Conservation (phyloP, 2,888 invertebrate species). For the Ophion ventricosus region DNA sequence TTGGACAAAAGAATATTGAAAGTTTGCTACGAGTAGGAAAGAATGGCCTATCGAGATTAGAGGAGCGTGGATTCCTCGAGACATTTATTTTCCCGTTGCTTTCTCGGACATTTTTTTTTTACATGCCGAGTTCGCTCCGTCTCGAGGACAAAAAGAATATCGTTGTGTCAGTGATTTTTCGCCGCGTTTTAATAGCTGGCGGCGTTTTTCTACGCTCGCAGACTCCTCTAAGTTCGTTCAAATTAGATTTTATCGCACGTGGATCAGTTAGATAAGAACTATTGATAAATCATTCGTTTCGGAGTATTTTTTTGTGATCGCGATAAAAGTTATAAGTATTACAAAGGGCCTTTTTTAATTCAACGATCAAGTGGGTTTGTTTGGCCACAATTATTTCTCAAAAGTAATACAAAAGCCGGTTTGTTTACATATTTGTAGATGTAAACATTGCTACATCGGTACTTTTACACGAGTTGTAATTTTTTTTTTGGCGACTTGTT, state of each 20-base stretch:
- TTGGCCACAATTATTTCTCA: neutral
- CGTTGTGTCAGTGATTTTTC: neutral
- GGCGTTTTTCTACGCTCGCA: neutral
- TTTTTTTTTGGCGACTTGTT: neutral
- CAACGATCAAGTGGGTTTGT: neutral
- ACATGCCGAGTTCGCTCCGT: slow-evolving; percentile 33
- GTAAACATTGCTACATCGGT: no score
- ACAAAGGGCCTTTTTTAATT: neutral
- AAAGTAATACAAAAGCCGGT: no score
- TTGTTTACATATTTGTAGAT: no score
- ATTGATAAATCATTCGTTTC: neutral
- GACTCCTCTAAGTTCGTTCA: neutral
- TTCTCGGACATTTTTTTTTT: slow-evolving; percentile 2
- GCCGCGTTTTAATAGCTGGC: neutral
- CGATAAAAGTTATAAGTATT: neutral
- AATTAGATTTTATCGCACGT: neutral
- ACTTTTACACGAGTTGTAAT: neutral
- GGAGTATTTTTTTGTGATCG: neutral
- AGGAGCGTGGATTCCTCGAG: slow-evolving; percentile 21
- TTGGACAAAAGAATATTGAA: neutral
- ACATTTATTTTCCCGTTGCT: neutral
- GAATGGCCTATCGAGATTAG: slow-evolving; percentile 41
- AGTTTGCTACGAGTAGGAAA: neutral
- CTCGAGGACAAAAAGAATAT: slow-evolving; percentile 21
- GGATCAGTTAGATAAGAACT: neutral